phyloP scores from a whole-genome alignment of 2,888 invertebrate genomes.

The Pyralis farinalis region DNA sequence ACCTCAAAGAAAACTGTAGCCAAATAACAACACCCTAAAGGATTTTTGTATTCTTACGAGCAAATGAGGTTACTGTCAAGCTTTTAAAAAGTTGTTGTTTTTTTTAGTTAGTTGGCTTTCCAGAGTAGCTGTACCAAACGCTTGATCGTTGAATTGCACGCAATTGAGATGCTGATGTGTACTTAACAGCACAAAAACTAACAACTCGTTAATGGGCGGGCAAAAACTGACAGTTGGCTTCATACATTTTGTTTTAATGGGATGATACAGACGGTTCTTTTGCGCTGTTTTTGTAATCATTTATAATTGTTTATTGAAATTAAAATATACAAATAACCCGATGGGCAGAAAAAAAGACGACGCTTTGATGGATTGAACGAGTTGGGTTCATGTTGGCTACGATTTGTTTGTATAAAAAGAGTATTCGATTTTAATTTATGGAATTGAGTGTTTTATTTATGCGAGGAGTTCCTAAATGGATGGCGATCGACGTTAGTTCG shows the following conservation, averaged over 20 bases:
- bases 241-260: conserved; percentile 8
- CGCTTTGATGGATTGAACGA: background rate
- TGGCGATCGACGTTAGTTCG: too few relatives aligned
- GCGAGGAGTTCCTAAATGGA: too few relatives aligned
- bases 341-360: background rate
- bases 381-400: background rate
- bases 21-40: too few relatives aligned
- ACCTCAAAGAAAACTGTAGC: too few relatives aligned
- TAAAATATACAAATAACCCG: background rate
- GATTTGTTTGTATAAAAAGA: too few relatives aligned
- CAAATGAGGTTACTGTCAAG: too few relatives aligned
- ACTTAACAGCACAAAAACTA: conserved; percentile 4
- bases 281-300: conserved; percentile 8
- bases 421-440: too few relatives aligned
- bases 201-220: conserved; percentile 23
- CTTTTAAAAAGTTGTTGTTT: too few relatives aligned
- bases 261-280: conserved; percentile 1
- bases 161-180: background rate
- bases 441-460: too few relatives aligned
- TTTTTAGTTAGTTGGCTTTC: too few relatives aligned
- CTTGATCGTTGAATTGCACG: background rate
- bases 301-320: conserved; percentile 7
- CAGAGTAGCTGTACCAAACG: too few relatives aligned
- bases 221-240: conserved; percentile 11
- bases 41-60: too few relatives aligned